Conservation (phyloP, 2,797 vertebrate species). For the Limnodromus scolopaceus region DNA sequence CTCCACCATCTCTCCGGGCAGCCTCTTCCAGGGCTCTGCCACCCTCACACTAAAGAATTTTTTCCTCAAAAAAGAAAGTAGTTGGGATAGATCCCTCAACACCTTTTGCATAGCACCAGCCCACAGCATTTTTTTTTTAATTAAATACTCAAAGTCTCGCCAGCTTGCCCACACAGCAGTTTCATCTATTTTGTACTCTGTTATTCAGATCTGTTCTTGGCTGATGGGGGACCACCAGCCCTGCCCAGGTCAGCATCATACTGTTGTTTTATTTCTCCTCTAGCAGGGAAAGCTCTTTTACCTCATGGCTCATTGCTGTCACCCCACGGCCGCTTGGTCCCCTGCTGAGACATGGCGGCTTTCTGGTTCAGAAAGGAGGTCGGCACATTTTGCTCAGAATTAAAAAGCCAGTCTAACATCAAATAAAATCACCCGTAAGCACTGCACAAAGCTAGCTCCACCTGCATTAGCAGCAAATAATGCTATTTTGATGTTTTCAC, state of each 20-base stretch:
- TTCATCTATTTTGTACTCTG: neutral
- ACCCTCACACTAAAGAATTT: no score
- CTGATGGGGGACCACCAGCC: neutral
- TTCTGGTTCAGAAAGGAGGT: neutral
- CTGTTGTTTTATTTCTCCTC: neutral
- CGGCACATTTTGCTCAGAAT: neutral
- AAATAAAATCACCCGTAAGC: neutral
- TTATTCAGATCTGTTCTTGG: neutral
- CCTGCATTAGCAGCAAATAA: neutral
- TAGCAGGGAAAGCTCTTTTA: neutral
- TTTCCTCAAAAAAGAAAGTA: neutral
- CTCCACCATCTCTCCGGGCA: no score
- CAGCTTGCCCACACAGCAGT: neutral
- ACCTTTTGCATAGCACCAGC: neutral
- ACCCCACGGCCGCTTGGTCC: neutral
- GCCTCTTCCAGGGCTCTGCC: no score
- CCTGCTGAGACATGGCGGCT: neutral
- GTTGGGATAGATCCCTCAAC: neutral
- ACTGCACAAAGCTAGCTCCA: neutral
- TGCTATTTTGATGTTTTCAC: neutral
- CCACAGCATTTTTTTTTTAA: neutral
- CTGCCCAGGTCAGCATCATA: neutral
- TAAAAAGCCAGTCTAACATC: neutral
- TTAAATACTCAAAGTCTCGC: neutral
- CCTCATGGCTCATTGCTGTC: neutral